These are phyloP conservation scores for Neomorphus geoffroyi DNA, from an alignment of 2,797 vertebrate species.

Conservation along the genomic window DNA sequence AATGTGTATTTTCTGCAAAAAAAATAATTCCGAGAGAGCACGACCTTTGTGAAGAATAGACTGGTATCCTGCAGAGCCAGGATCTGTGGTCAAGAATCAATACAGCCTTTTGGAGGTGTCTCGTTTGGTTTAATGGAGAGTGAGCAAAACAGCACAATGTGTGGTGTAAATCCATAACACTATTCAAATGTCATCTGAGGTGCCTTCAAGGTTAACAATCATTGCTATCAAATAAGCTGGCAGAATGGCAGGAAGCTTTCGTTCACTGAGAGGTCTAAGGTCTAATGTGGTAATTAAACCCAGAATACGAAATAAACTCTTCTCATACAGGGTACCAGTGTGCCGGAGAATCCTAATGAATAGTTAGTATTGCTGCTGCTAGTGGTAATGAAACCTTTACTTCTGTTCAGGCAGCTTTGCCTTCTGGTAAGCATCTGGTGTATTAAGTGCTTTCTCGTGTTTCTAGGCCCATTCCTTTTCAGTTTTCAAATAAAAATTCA, in stretches of 20 bases:
- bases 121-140: slow-evolving; percentile 54
- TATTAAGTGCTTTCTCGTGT: neutral
- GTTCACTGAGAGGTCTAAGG: slow-evolving; percentile 51
- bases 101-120: slow-evolving; percentile 46
- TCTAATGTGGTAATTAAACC: slow-evolving; percentile 54
- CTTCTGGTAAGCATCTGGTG: neutral
- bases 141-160: neutral
- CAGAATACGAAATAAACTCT: slow-evolving; percentile 55
- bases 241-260: slow-evolving; percentile 60
- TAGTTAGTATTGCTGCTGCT: neutral
- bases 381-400: neutral
- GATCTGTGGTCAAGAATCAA: slow-evolving; percentile 66
- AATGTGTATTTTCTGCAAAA: slow-evolving; percentile 45
- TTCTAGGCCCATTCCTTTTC: neutral
- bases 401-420: neutral
- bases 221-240: slow-evolving; percentile 44
- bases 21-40: slow-evolving; percentile 15
- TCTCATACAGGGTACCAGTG: neutral
- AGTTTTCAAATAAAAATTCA: neutral
- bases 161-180: slow-evolving; percentile 31
- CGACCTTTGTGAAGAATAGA: slow-evolving; percentile 55
- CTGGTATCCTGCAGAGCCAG: slow-evolving; percentile 38
- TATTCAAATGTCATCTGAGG: slow-evolving; percentile 54
- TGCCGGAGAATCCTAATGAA: slow-evolving; percentile 23
- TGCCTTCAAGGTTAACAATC: slow-evolving; percentile 56